A percentile compares a stretch with the other conserved stretches of the same genome.
phyloP scores from a whole-genome alignment of 2,888 invertebrate species.

The Athalia cordata region DNA sequence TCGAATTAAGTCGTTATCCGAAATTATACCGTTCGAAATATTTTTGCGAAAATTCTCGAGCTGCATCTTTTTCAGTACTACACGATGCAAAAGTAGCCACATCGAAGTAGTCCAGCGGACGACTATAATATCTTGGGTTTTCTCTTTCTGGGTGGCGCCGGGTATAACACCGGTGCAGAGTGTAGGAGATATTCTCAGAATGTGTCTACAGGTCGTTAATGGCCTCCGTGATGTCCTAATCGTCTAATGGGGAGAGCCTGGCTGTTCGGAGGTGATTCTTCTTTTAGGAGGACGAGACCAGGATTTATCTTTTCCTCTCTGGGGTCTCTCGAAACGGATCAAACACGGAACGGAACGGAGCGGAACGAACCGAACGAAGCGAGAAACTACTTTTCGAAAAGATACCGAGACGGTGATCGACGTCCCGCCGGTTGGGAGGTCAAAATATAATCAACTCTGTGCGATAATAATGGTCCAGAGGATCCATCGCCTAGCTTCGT shows the following conservation, averaged over 20 bases:
- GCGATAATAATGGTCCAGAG: neutral
- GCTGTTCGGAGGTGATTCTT: constrained; percentile 28
- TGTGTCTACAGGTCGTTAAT: constrained; percentile 43
- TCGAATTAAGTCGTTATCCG: neutral
- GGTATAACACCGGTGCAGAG: constrained; percentile 16
- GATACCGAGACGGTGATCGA: constrained; percentile 24
- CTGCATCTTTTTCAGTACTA: too few relatives aligned
- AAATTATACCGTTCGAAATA: neutral
- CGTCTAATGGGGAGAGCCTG: constrained; percentile 39
- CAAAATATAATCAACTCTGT: constrained; percentile 1
- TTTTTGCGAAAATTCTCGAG: neutral
- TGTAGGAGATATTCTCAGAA: constrained; percentile 35
- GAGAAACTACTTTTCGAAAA: neutral
- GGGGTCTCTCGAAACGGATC: constrained; percentile 32
- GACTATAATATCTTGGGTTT: constrained; percentile 3
- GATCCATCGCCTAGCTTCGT: neutral
- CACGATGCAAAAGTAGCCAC: neutral
- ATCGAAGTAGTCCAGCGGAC: neutral
- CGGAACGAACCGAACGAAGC: constrained; percentile 11
- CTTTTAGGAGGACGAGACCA: constrained; percentile 1
- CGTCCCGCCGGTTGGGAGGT: constrained; percentile 15
- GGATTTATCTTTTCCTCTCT: constrained; percentile 32
- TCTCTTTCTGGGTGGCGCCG: constrained; percentile 39
- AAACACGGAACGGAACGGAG: too few relatives aligned
- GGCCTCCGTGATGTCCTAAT: constrained; percentile 42